Evolutionary conservation across 2,888 invertebrate species (phyloP).

Genomic region (Ectobius pallidus): DNA sequence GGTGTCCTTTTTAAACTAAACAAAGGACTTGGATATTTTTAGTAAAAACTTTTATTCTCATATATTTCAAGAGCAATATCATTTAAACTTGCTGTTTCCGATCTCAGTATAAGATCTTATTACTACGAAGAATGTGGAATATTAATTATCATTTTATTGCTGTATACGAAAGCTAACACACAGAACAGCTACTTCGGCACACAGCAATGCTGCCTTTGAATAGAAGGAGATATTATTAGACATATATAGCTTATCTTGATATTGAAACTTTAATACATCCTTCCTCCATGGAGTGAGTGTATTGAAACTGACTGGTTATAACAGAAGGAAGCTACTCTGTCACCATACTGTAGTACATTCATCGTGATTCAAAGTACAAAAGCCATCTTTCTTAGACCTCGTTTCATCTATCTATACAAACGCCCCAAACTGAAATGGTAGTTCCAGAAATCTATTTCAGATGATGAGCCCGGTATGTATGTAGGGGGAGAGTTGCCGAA

Average conservation of each 20-base stretch:
- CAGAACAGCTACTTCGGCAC: too few relatives aligned
- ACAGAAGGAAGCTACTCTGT: background rate
- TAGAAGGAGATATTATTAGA: too few relatives aligned
- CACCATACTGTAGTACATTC: background rate
- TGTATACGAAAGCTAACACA: too few relatives aligned
- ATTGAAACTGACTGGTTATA: background rate
- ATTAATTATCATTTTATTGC: too few relatives aligned
- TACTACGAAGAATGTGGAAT: too few relatives aligned
- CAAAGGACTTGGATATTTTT: too few relatives aligned
- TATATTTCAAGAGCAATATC: too few relatives aligned
- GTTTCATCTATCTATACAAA: slow-evolving; percentile 22
- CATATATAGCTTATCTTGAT: background rate
- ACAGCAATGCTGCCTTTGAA: too few relatives aligned
- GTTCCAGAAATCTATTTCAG: slow-evolving; percentile 27
- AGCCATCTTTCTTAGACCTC: slow-evolving; percentile 6
- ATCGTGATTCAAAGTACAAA: background rate
- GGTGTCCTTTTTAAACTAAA: too few relatives aligned
- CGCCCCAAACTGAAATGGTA: slow-evolving; percentile 5
- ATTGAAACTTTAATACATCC: background rate
- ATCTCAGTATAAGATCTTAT: too few relatives aligned
- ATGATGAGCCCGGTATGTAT: slow-evolving; percentile 13
- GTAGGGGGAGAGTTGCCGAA: background rate
- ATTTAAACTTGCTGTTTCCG: too few relatives aligned
- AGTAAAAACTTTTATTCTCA: too few relatives aligned
- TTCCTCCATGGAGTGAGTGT: background rate